Evolutionary conservation across 2,888 invertebrate genomes (phyloP), one percentile per base, ranked within the genome.

Genomic region (Alitta virens): DNA sequence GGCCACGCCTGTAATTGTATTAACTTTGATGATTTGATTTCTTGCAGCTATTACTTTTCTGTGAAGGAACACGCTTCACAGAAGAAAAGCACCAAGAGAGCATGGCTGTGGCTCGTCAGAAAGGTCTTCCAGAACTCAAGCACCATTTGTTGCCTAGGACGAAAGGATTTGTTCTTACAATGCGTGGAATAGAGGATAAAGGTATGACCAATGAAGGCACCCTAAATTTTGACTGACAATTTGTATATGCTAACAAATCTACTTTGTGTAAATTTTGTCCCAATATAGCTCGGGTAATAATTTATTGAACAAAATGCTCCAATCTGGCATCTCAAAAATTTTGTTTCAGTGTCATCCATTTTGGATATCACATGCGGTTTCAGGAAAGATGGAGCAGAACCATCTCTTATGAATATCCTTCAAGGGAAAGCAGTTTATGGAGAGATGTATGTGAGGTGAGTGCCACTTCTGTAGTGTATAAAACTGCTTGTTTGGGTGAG

Each of bases 11-110:
- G n/a, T n/a, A n/a, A n/a, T n/a, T n/a, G n/a, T n/a, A n/a, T n/a
- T n/a, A n/a, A n/a, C n/a, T n/a, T n/a, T n/a, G n/a, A n/a, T n/a
- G n/a, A n/a, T n/a, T 40, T 40, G 16, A 12, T 9, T 9, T 40
- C 9, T 71, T 73, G 12, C 71, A 93, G 92, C 84, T 96, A 65
- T 82, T 95, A 57, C 82, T 96, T 66, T 95, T 92, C 76, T 92
- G 94, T 0, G 96, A 97, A 84, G 96, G 96, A 14, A 97, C 96
- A 0, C 86, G 96, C 58, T 95, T 93, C 75, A 95, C 95, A 0
- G 84, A 86, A 53, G 88, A 87, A 71, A 97, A 97, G 79, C 92
- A 93, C 75, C 88, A 89, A 82, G 90, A 90, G 0, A 93, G 94
- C 62, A 84, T 92, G 74, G 90, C 91, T 76, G 93, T 95, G 79